Evolutionary conservation across 2,113 vertebrate species (phyloP).

Genomic region (Hemiscyllium ocellatum): DNA sequence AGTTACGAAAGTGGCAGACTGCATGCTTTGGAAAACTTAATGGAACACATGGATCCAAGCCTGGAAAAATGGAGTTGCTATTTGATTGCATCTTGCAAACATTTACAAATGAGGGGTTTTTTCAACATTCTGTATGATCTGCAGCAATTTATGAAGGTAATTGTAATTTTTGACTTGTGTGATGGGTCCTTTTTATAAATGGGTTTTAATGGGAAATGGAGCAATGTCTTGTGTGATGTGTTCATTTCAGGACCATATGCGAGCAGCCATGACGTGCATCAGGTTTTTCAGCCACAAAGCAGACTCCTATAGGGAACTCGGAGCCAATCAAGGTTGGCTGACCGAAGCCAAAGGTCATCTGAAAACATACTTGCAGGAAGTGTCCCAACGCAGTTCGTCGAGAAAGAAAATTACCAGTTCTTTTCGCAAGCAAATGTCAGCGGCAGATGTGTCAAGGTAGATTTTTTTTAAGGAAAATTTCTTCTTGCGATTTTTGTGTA

Average conservation of each 20-base stretch:
- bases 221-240: background rate
- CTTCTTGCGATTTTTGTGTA: background rate
- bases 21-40: conserved; percentile 70
- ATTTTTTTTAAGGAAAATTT: background rate
- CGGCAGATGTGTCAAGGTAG: conserved; percentile 85
- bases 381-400: conserved; percentile 62
- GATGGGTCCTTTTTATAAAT: background rate
- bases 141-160: conserved; percentile 95
- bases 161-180: background rate
- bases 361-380: conserved; percentile 86
- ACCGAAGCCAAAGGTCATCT: conserved; percentile 90
- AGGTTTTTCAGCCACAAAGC: conserved; percentile 85
- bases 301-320: conserved; percentile 78
- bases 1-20: conserved; percentile 77
- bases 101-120: conserved; percentile 77
- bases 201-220: background rate
- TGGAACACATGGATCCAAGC: conserved; percentile 77
- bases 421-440: conserved; percentile 88
- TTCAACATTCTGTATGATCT: conserved; percentile 90
- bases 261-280: conserved; percentile 95
- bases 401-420: conserved; percentile 65
- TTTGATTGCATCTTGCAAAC: conserved; percentile 86
- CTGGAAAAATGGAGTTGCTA: conserved; percentile 79
- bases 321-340: conserved; percentile 80
- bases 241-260: conserved; percentile 77